A percentile compares a stretch with the other conserved stretches of the same genome.
phyloP scores from a whole-genome alignment of 92 coral and sea anemone genomes.

The Phenganax marumi region DNA sequence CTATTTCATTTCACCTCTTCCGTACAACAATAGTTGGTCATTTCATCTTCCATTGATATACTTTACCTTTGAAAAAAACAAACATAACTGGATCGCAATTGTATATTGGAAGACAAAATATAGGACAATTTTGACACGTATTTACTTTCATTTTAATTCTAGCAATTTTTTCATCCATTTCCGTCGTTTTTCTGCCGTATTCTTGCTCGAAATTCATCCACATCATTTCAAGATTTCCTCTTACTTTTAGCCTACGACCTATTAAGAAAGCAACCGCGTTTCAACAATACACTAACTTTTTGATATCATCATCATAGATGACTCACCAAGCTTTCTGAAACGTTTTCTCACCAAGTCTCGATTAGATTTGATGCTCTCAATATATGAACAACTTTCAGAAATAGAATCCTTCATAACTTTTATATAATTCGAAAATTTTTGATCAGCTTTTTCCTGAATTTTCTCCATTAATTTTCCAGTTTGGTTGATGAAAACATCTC shows the following conservation, averaged over 20 bases:
- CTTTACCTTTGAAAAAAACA: too few species aligned
- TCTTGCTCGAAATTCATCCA: constrained; percentile 3
- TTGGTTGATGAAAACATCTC: not conserved
- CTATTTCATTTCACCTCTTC: too few species aligned
- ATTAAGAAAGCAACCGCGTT: not conserved
- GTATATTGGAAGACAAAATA: too few species aligned
- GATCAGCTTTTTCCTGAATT: not conserved
- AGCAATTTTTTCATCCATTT: constrained; percentile 10
- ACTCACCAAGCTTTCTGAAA: constrained; percentile 15
- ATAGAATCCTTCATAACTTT: not conserved
- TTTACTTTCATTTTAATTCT: constrained; percentile 12
- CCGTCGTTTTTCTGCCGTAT: not conserved
- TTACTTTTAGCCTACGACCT: not conserved
- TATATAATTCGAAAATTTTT: not conserved
- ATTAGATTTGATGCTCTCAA: not conserved
- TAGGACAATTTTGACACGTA: not conserved
- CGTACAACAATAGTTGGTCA: too few species aligned
- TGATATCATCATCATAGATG: not conserved
- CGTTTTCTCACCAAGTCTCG: not conserved
- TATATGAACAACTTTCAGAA: not conserved
- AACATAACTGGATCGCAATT: too few species aligned
- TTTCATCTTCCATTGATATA: too few species aligned
- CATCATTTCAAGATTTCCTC: not conserved
- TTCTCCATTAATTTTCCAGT: not conserved
- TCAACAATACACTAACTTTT: not conserved